Evolutionary conservation across 2,113 vertebrate species (phyloP).

Genomic region (Podocnemis expansa): DNA sequence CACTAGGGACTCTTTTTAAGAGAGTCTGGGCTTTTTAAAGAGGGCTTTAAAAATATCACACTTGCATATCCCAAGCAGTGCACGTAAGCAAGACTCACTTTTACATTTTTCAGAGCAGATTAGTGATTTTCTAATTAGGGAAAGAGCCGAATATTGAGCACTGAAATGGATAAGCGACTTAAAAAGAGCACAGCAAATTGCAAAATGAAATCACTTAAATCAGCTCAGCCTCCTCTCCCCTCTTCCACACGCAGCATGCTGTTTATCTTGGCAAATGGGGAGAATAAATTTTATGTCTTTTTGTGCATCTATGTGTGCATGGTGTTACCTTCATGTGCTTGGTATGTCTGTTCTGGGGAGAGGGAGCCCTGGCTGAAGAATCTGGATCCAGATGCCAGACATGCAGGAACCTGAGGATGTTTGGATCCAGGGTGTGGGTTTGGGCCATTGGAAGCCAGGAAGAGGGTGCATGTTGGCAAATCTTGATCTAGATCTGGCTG

Average conservation of each 20-base stretch:
- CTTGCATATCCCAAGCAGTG: constrained; percentile 60
- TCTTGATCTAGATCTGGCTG: background rate
- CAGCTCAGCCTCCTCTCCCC: constrained; percentile 56
- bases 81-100: constrained; percentile 68
- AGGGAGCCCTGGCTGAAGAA: background rate
- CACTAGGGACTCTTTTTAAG: constrained; percentile 26
- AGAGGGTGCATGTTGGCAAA: background rate
- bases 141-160: constrained; percentile 71
- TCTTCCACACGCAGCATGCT: constrained; percentile 51
- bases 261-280: constrained; percentile 65
- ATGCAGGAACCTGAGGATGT: background rate
- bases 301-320: background rate
- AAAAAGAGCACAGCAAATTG: constrained; percentile 69
- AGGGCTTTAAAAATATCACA: constrained; percentile 33
- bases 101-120: constrained; percentile 74
- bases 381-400: background rate
- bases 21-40: background rate
- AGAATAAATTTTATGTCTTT: constrained; percentile 65
- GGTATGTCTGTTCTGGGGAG: background rate
- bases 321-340: constrained; percentile 34
- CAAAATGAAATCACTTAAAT: constrained; percentile 72
- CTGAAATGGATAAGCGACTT: constrained; percentile 75
- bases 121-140: constrained; percentile 75
- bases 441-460: rapidly evolving
- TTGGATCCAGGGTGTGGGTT: background rate